Evolutionary conservation across 2,797 vertebrate species (phyloP).

Genomic region (Perodicticus potto): DNA sequence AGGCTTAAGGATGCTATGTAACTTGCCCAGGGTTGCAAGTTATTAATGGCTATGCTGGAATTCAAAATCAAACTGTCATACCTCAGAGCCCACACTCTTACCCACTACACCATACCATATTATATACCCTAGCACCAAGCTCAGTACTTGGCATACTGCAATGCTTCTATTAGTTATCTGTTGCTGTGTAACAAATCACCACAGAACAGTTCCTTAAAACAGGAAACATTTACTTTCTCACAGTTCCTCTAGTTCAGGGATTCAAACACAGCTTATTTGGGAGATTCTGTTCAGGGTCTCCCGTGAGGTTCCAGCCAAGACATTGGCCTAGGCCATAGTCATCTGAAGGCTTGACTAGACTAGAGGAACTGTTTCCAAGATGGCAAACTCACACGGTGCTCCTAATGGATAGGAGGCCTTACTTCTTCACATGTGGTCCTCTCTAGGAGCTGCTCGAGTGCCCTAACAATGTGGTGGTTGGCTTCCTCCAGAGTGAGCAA

Average conservation of each 20-base stretch:
- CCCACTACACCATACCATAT: not conserved
- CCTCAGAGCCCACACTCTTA: slow-evolving; percentile 4
- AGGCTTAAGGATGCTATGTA: slow-evolving; percentile 41
- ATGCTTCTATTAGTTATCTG: not conserved
- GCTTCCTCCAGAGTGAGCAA: not conserved
- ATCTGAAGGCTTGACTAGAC: not conserved
- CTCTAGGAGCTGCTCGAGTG: not conserved
- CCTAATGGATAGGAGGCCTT: not conserved
- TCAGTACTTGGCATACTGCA: not conserved
- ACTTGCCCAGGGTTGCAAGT: not conserved
- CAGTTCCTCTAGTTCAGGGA: not conserved
- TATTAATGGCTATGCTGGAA: slow-evolving; percentile 13
- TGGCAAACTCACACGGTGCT: not conserved
- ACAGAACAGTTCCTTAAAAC: slow-evolving; percentile 12
- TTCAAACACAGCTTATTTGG: not conserved
- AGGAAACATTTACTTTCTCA: not conserved
- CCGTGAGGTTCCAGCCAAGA: not conserved
- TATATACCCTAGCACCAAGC: not conserved
- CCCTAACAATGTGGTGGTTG: not conserved
- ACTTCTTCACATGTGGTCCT: not conserved
- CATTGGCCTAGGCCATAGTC: not conserved
- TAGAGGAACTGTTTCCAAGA: not conserved
- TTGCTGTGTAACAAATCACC: not conserved
- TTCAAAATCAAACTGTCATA: slow-evolving; percentile 28
- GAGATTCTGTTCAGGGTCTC: not conserved